Conservation (phyloP, 2,888 invertebrate genomes). For the Nematopogon swammerdamellus region DNA sequence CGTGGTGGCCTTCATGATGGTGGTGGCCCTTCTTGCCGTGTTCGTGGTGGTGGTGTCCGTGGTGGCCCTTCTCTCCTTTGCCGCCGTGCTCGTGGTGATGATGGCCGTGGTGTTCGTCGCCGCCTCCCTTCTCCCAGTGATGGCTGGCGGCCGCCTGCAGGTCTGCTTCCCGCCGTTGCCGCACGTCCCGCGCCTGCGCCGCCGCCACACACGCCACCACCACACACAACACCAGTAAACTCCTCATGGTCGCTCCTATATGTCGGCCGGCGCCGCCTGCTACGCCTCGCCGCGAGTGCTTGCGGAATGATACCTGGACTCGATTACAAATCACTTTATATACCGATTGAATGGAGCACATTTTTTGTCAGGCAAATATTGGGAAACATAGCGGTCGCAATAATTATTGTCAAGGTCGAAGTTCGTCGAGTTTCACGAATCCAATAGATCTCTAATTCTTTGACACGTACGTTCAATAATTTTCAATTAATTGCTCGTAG, state of each 20-base stretch:
- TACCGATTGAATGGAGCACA: constrained; percentile 18
- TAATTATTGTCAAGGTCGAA: neutral
- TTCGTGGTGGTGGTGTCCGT: constrained; percentile 61
- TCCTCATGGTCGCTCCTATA: constrained; percentile 30
- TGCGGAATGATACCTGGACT: constrained; percentile 36
- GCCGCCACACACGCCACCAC: constrained; percentile 43
- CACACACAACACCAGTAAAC: constrained; percentile 31
- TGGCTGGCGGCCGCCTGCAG: constrained; percentile 49
- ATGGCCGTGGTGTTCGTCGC: constrained; percentile 60
- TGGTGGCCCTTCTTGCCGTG: constrained; percentile 68
- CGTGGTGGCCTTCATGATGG: constrained; percentile 62
- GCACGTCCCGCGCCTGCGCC: constrained; percentile 43
- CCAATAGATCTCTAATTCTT: neutral
- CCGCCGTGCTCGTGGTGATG: constrained; percentile 62
- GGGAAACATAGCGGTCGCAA: neutral
- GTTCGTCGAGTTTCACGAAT: neutral
- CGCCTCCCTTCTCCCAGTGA: constrained; percentile 52
- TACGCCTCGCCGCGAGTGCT: constrained; percentile 15
- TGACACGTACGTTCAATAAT: too few species aligned
- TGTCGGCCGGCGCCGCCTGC: neutral
- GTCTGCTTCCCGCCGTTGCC: constrained; percentile 46
- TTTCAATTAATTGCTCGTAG: too few species aligned
- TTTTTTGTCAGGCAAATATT: neutral
- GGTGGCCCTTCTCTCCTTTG: constrained; percentile 66
- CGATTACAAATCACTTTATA: constrained; percentile 34